Evolutionary conservation across 2,797 vertebrate genomes (phyloP).

Genomic region (Pagetopsis macropterus): DNA sequence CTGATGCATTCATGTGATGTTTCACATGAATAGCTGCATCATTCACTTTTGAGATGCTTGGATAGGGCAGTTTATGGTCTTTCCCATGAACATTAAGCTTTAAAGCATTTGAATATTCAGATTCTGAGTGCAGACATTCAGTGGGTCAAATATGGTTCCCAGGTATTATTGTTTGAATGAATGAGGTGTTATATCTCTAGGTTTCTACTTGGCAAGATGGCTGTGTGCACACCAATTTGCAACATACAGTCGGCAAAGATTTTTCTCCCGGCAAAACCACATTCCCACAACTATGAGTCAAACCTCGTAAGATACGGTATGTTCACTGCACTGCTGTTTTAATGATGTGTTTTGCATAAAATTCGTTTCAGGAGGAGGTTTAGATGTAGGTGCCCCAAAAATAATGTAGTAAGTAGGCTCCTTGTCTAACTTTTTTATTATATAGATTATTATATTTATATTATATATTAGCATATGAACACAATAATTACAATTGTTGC

Average conservation of each 20-base stretch:
- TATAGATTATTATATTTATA: neutral
- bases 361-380: neutral
- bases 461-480: neutral
- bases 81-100: neutral
- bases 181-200: neutral
- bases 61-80: neutral
- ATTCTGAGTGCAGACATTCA: neutral
- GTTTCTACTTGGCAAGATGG: neutral
- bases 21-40: neutral
- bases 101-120: neutral
- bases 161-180: neutral
- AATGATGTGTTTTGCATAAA: neutral
- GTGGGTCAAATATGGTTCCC: neutral
- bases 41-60: constrained; percentile 7
- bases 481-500: neutral
- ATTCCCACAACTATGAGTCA: constrained; percentile 15
- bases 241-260: constrained; percentile 1
- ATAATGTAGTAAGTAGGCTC: neutral
- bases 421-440: neutral
- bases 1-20: constrained; percentile 11
- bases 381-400: neutral
- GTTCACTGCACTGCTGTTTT: neutral
- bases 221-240: neutral
- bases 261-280: neutral
- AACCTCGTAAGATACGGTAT: neutral